A percentile compares a stretch with the other conserved stretches of the same genome.
Conservation (phyloP, 53 echinoderm and acorn worm species). For the Antedon mediterranea region DNA sequence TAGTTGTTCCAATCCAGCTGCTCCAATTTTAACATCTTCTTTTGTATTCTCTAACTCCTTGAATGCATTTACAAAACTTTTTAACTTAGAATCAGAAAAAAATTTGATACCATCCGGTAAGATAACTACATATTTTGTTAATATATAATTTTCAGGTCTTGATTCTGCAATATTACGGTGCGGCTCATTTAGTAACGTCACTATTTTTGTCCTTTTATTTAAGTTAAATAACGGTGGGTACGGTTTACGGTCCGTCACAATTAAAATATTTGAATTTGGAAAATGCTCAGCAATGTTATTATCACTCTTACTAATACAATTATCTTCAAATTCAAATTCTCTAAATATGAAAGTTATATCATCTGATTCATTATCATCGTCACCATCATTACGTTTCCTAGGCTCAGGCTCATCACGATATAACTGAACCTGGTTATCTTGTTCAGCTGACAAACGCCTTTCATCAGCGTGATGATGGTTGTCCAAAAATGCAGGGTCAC, state of each 20-base stretch:
- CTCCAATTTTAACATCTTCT: not conserved
- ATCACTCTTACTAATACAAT: not conserved
- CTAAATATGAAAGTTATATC: constrained; percentile 1
- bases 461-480: not conserved
- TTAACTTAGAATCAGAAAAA: not conserved
- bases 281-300: not conserved
- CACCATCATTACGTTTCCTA: not conserved
- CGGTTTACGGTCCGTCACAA: not conserved
- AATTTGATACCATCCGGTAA: constrained; percentile 4
- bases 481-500: not conserved
- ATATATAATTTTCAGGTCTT: constrained; percentile 6
- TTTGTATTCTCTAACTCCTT: not conserved
- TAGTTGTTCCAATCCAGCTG: not conserved
- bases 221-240: not conserved
- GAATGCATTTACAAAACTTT: not conserved
- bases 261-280: not conserved
- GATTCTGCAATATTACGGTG: not conserved
- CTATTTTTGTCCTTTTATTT: not conserved
- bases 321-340: constrained; percentile 6
- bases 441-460: not conserved
- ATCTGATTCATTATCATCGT: not conserved
- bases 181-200: not conserved
- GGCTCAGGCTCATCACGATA: not conserved
- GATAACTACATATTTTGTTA: not conserved
- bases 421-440: not conserved